phyloP scores from a whole-genome alignment of 2,888 invertebrate species.

The Drosophila eohydei region DNA sequence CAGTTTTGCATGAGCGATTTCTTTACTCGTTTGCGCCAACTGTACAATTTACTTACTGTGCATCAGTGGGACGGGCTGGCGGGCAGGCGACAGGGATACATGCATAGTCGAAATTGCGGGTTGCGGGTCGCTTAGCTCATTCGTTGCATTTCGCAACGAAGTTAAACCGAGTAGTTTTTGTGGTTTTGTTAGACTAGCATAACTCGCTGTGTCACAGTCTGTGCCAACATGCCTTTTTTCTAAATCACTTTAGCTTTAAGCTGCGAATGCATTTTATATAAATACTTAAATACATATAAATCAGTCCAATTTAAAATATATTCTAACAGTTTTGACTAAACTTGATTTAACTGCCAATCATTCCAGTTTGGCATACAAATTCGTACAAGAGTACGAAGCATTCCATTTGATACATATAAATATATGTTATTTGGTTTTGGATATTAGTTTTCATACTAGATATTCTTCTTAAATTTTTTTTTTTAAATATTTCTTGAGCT shows the following conservation, averaged over 20 bases:
- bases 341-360: too few relatives aligned
- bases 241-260: slow-evolving; percentile 21
- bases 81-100: neutral
- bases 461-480: too few relatives aligned
- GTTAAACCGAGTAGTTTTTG: slow-evolving; percentile 45
- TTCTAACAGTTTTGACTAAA: too few relatives aligned
- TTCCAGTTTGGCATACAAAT: too few relatives aligned
- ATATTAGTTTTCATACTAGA: too few relatives aligned
- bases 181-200: slow-evolving; percentile 13
- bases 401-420: too few relatives aligned
- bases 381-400: too few relatives aligned
- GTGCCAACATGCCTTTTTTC: slow-evolving; percentile 19
- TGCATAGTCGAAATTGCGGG: slow-evolving; percentile 14
- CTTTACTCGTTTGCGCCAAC: slow-evolving; percentile 79
- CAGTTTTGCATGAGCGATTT: slow-evolving; percentile 78
- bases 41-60: slow-evolving; percentile 71
- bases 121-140: slow-evolving; percentile 47
- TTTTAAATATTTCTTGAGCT: too few relatives aligned
- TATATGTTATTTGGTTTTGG: too few relatives aligned
- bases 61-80: neutral
- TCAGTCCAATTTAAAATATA: neutral
- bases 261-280: neutral
- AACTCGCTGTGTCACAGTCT: slow-evolving; percentile 40
- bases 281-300: neutral
- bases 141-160: slow-evolving; percentile 49